A percentile compares a stretch with the other conserved stretches of the same genome.
Evolutionary conservation across 2,113 vertebrate genomes (phyloP).

Genomic region (Gnathonemus echidnorhynchus): DNA sequence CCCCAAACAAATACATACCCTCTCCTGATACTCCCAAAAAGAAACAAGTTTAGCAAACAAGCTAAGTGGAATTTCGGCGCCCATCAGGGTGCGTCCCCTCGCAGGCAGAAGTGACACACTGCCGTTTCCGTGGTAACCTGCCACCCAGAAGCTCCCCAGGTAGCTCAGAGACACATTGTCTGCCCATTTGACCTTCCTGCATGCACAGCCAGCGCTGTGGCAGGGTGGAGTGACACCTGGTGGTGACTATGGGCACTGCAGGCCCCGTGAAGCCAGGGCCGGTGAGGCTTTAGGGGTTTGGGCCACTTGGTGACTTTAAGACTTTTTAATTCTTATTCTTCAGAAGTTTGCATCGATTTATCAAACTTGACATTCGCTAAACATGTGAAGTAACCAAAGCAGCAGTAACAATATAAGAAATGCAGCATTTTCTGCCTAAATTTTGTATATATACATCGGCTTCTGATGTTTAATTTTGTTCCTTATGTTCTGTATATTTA

Average conservation of each 20-base stretch:
- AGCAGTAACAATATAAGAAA: not conserved
- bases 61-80: not conserved
- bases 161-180: constrained; percentile 57
- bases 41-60: not conserved
- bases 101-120: not conserved
- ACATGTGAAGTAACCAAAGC: not conserved
- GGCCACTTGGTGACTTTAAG: not conserved
- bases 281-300: not conserved
- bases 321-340: not conserved
- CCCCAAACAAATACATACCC: not conserved
- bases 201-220: constrained; percentile 15
- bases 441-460: not conserved
- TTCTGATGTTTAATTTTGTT: not conserved
- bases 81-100: not conserved
- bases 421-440: not conserved
- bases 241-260: constrained; percentile 36
- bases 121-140: constrained; percentile 43
- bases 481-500: not conserved
- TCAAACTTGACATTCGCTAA: not conserved
- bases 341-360: not conserved
- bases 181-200: constrained; percentile 55
- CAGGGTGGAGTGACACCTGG: constrained; percentile 45
- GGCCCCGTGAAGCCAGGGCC: not conserved
- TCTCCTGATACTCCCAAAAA: not conserved
- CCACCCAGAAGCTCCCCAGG: constrained; percentile 41